A percentile compares a stretch with the other conserved stretches of the same genome.
These are phyloP conservation scores for Epinotia nisella DNA, from an alignment of 2,888 invertebrate species.

Conservation along the genomic window DNA sequence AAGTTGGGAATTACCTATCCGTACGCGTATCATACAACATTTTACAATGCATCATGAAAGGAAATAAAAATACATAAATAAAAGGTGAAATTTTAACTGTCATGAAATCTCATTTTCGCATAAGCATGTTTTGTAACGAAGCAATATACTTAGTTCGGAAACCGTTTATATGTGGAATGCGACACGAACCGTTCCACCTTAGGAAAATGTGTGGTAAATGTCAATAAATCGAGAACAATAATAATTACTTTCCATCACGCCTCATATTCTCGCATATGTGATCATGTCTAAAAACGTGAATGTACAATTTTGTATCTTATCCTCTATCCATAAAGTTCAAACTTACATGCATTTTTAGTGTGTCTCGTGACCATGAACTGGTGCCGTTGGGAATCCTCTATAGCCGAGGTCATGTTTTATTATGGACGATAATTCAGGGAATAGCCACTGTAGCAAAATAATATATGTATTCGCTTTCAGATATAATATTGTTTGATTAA, in stretches of 20 bases:
- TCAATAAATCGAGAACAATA: background rate
- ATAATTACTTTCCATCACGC: conserved; percentile 7
- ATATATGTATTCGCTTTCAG: background rate
- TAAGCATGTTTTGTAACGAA: too few species aligned
- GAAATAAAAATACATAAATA: too few species aligned
- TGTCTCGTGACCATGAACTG: conserved; percentile 25
- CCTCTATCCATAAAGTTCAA: background rate
- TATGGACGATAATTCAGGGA: conserved; percentile 19
- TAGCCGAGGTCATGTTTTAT: conserved; percentile 19
- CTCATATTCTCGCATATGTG: background rate
- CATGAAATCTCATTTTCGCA: too few species aligned
- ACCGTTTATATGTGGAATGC: too few species aligned
- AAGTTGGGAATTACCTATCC: too few species aligned
- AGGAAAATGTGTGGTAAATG: background rate
- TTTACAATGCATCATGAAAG: too few species aligned
- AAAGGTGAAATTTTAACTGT: too few species aligned
- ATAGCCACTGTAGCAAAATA: conserved; percentile 1
- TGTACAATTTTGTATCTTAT: background rate
- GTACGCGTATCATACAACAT: too few species aligned
- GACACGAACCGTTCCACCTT: too few species aligned
- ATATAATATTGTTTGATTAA: background rate
- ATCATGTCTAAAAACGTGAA: background rate
- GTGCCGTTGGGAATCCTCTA: conserved; percentile 6
- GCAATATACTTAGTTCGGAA: too few species aligned
- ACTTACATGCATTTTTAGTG: background rate